Conservation (phyloP, 2,888 invertebrate species). For the Hypselothyrea guttata region DNA sequence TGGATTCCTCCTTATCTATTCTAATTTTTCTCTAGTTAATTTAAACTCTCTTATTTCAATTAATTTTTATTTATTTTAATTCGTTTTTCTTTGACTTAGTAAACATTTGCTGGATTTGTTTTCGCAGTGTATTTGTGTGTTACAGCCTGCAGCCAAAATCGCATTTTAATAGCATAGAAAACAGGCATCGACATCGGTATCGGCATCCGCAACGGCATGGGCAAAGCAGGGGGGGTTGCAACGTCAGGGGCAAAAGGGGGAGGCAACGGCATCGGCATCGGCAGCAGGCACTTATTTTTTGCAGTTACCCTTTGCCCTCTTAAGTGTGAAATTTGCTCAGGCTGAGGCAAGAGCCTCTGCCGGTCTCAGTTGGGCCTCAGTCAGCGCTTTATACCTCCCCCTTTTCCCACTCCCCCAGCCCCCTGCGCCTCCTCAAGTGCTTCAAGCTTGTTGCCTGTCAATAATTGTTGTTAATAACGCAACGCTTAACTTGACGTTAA, state of each 20-base stretch:
- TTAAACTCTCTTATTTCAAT: too few relatives aligned
- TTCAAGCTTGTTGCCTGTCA: conserved; percentile 39
- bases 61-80: too few relatives aligned
- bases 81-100: too few relatives aligned
- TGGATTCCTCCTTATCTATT: too few relatives aligned
- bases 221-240: too few relatives aligned
- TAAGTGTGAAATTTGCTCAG: conserved; percentile 72
- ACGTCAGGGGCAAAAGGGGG: neutral
- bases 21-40: too few relatives aligned
- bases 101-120: too few relatives aligned
- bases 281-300: conserved; percentile 47
- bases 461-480: conserved; percentile 71
- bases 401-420: neutral
- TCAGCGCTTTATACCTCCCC: neutral
- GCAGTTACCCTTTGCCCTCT: conserved; percentile 73
- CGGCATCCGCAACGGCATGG: conserved; percentile 1
- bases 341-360: conserved; percentile 22
- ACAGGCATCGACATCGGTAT: conserved; percentile 3
- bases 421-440: neutral
- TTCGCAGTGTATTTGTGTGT: too few relatives aligned
- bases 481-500: conserved; percentile 61
- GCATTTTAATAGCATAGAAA: conserved; percentile 61
- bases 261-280: conserved; percentile 1
- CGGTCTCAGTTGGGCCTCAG: neutral
- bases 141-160: conserved; percentile 44